phyloP scores from a whole-genome alignment of 2,113 vertebrate genomes.

The Trogon melanurus region DNA sequence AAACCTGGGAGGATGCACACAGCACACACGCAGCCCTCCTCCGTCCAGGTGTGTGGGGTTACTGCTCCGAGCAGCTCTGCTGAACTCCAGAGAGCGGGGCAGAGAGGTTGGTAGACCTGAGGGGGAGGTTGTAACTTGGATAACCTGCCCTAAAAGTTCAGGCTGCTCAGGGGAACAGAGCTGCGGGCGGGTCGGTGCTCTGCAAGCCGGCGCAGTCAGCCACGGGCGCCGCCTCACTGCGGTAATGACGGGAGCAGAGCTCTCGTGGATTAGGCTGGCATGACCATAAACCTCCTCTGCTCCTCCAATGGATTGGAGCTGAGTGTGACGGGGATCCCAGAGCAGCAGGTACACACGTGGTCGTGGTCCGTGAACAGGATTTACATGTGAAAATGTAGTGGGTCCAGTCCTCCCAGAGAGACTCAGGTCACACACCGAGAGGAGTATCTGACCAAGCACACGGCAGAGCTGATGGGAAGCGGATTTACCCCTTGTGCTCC shows the following conservation, averaged over 20 bases:
- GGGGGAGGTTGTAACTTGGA: not conserved
- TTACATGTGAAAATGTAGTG: accelerated
- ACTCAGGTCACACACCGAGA: accelerated
- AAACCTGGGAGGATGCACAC: not conserved
- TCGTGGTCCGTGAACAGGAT: not conserved
- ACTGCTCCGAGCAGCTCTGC: not conserved
- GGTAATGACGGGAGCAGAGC: accelerated
- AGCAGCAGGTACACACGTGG: not conserved
- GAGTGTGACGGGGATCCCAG: not conserved
- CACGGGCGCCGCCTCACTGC: accelerated
- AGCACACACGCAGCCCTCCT: not conserved
- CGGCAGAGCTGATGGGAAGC: not conserved
- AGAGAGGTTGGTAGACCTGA: not conserved
- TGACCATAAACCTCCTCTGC: accelerated
- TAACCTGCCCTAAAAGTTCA: not conserved
- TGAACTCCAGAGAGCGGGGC: not conserved
- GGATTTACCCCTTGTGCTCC: not conserved
- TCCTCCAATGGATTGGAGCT: accelerated
- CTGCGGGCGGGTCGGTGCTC: accelerated
- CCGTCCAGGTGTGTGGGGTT: not conserved
- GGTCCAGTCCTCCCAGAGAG: not conserved
- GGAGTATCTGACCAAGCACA: not conserved
- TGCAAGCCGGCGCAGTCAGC: not conserved
- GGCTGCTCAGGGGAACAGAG: not conserved
- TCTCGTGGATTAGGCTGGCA: accelerated